phyloP scores from a whole-genome alignment of 2,797 vertebrate species.

The Gallinago solitaria region DNA sequence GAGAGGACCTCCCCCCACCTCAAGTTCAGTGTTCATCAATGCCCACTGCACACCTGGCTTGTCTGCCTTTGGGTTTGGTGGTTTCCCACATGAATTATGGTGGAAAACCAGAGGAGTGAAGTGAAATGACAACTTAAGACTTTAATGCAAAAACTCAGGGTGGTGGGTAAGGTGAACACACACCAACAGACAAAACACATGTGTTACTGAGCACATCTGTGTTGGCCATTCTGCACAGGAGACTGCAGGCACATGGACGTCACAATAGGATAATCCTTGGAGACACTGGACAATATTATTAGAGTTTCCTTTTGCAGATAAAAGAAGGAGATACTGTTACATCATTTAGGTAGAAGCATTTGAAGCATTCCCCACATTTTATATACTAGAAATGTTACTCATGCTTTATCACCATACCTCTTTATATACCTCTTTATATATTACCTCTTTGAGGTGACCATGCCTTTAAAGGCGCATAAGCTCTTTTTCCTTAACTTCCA shows the following conservation, averaged over 20 bases:
- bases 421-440: background rate
- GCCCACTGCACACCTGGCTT: background rate
- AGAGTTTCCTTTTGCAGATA: background rate
- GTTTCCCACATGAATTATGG: background rate
- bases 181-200: background rate
- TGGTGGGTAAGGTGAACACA: background rate
- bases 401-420: background rate
- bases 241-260: background rate
- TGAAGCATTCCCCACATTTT: background rate
- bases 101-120: conserved; percentile 28
- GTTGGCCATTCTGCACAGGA: background rate
- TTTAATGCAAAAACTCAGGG: background rate
- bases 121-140: background rate
- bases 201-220: fast-evolving
- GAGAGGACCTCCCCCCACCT: background rate
- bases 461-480: background rate
- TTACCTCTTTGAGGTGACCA: background rate
- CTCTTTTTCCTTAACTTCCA: background rate
- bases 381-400: background rate
- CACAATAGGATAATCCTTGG: background rate
- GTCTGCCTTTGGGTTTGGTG: background rate
- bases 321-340: background rate
- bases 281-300: background rate
- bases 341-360: background rate
- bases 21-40: background rate